Conservation (phyloP, 2,888 invertebrate species). For the Metacarcinus magister region DNA sequence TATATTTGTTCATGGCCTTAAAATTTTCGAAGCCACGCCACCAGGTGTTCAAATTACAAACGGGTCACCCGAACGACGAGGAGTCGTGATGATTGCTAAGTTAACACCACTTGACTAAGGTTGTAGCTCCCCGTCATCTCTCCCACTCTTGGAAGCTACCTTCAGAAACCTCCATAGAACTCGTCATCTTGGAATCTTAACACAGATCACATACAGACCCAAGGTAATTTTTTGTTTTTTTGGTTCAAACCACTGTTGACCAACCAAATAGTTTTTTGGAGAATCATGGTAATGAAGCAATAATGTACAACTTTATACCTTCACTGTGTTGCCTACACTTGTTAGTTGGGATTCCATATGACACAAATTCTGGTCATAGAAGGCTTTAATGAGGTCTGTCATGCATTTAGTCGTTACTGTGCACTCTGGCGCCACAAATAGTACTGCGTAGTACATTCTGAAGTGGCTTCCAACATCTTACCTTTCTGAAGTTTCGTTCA, state of each 20-base stretch:
- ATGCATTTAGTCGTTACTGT: constrained; percentile 71
- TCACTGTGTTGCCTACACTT: constrained; percentile 68
- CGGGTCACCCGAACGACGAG: not conserved
- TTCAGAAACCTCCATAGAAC: constrained; percentile 72
- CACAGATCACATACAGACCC: constrained; percentile 56
- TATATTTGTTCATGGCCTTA: not conserved
- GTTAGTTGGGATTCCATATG: constrained; percentile 78
- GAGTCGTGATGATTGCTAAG: constrained; percentile 20
- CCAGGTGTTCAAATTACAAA: constrained; percentile 10
- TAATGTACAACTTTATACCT: constrained; percentile 71
- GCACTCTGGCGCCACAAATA: constrained; percentile 77
- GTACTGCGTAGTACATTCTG: constrained; percentile 73
- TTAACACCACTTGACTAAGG: constrained; percentile 76
- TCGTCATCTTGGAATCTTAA: constrained; percentile 77
- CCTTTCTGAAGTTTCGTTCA: constrained; percentile 71
- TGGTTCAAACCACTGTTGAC: constrained; percentile 58
- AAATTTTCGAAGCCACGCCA: not conserved
- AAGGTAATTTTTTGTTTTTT: constrained; percentile 64
- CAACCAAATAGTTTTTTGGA: constrained; percentile 64
- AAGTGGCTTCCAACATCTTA: constrained; percentile 79
- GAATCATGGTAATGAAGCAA: constrained; percentile 78
- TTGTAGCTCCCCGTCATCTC: constrained; percentile 70
- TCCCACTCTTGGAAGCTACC: constrained; percentile 75
- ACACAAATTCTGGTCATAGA: constrained; percentile 73
- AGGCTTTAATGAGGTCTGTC: constrained; percentile 77